Base-by-base conservation (phyloP, 2,113 vertebrate species). In the Pygathrix nemaeus region DNA sequence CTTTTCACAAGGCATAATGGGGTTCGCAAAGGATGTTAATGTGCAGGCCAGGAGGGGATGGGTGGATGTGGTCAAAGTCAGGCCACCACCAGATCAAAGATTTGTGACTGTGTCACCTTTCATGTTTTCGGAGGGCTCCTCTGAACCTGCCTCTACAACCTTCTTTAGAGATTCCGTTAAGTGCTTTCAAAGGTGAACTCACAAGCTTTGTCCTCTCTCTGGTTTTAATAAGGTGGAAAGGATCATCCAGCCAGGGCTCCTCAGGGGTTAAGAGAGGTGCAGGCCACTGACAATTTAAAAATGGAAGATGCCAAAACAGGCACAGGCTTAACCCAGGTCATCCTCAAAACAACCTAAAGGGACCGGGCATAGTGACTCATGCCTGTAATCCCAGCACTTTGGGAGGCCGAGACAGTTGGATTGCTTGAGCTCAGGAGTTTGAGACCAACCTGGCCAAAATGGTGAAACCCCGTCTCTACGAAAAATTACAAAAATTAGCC, bases 11-110 rank as follows among this genome's bases (percentile, higher is more conserved):
- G 38, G 50, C 23, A 13, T 48, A 4, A 64, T 8, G 32, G 40
- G 38, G 55, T 72, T 84, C n/a, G n/a, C 30, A 21, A 73, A 43
- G 55, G 21, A 52, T 12, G 6, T 27, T 35, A 21, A 1, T 32
- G 5, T 2, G 9, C 27, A 1, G 7, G 45, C 4, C 11, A 5
- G 79, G 21, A 64, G 55, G 7, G 5, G 3, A 20, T 43, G 50
- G 52, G 52, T 4, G 27, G 14, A 32, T 68, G 59, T 45, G 64
- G 70, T 55, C 10, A 4, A 17, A 35, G 30, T 17, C 23, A 8
- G 35, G 14, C 13, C n/a, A 18, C 8, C 27, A 13, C 45, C 0
- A 2, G 57, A 64, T 81, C 61, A 11, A 40, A 70, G 76, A 43
- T 38, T 43, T 66, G 32, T 48, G 64, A 72, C 40, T 27, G n/a